Percentiles rank a stretch among this genome's conserved stretches.
These are phyloP conservation scores for Ailurus styani DNA, from an alignment of 2,113 vertebrate species.

Conservation along the genomic window DNA sequence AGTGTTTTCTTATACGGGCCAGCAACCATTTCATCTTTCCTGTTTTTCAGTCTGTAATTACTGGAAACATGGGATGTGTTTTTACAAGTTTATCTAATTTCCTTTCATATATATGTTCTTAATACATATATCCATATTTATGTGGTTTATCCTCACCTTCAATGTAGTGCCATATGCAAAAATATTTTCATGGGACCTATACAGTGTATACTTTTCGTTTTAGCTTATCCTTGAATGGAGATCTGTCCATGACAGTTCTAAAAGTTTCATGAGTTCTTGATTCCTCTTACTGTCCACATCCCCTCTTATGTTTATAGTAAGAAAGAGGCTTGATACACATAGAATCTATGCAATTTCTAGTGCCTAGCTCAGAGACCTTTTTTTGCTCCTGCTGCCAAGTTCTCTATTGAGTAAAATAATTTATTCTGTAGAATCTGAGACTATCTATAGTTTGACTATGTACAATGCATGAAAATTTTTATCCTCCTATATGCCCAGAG, in stretches of 20 bases:
- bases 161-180: not conserved
- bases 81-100: not conserved
- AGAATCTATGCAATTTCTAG: not conserved
- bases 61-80: not conserved
- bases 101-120: not conserved
- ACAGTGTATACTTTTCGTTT: not conserved
- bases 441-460: not conserved
- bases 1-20: not conserved
- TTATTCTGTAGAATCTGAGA: not conserved
- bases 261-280: not conserved
- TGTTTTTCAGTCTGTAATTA: not conserved
- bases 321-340: not conserved
- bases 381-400: not conserved
- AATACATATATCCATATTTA: not conserved
- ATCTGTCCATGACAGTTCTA: not conserved
- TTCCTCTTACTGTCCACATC: not conserved
- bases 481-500: not conserved
- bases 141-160: not conserved
- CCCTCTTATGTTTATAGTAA: not conserved
- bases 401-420: not conserved
- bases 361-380: not conserved
- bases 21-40: not conserved
- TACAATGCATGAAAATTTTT: not conserved
- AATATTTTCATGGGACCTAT: not conserved
- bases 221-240: not conserved